phyloP scores from a whole-genome alignment of 2,113 vertebrate genomes.

The Pluvianellus socialis region DNA sequence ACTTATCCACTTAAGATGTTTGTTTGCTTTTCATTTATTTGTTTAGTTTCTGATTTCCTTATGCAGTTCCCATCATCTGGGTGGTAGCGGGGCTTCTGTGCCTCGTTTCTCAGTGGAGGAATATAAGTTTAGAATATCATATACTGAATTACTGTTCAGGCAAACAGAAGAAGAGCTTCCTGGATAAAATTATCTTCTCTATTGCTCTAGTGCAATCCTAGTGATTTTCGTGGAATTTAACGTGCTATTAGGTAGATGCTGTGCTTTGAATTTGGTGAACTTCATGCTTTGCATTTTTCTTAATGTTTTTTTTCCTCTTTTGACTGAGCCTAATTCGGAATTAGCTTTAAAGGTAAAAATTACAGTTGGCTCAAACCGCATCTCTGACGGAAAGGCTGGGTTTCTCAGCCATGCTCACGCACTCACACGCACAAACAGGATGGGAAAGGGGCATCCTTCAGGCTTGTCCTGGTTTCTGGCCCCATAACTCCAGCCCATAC shows the following conservation, averaged over 20 bases:
- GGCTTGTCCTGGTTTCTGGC: background rate
- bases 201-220: background rate
- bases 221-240: background rate
- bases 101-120: background rate
- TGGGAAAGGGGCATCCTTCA: background rate
- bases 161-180: background rate
- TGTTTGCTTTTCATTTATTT: slow-evolving; percentile 59
- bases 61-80: slow-evolving; percentile 49
- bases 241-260: background rate
- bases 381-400: fast-evolving
- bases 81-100: background rate
- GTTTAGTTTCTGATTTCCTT: slow-evolving; percentile 62
- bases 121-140: background rate
- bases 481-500: background rate
- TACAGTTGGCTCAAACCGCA: background rate
- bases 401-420: fast-evolving
- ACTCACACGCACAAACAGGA: background rate
- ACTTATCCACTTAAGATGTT: slow-evolving; percentile 62
- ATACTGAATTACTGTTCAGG: background rate
- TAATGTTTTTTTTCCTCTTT: background rate
- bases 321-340: background rate
- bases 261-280: background rate
- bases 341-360: background rate
- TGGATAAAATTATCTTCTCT: background rate
- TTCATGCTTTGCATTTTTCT: background rate